Evolutionary conservation across 2,888 invertebrate species (phyloP).

Genomic region (Eristalinus aeneus): DNA sequence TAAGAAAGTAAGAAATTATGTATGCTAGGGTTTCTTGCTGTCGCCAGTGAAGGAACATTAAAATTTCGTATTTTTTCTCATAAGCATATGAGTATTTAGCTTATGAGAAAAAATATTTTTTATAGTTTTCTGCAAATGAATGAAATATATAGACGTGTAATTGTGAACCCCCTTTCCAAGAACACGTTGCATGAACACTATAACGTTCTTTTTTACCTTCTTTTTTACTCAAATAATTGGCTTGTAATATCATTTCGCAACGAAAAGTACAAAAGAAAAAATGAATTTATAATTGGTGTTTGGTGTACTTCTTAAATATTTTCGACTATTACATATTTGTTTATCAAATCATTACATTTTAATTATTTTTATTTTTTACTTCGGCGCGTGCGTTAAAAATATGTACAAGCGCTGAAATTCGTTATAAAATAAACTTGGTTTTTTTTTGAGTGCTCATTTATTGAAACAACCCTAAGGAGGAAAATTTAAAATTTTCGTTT

Average conservation of each 20-base stretch:
- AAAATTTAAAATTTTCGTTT: not conserved
- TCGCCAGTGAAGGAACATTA: too few relatives aligned
- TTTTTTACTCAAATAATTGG: conserved; percentile 24
- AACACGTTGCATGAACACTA: conserved; percentile 26
- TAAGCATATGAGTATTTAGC: too few relatives aligned
- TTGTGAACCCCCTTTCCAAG: conserved; percentile 35
- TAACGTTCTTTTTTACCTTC: not conserved
- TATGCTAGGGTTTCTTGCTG: too few relatives aligned
- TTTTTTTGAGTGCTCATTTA: not conserved
- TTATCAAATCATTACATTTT: conserved; percentile 24
- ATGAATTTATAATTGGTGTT: conserved; percentile 60
- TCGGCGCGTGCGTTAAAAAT: conserved; percentile 15
- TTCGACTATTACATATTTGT: conserved; percentile 28
- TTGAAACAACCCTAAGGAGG: not conserved
- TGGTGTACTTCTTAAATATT: conserved; percentile 62
- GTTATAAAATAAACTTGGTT: not conserved
- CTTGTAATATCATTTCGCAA: not conserved
- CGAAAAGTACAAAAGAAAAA: conserved; percentile 33
- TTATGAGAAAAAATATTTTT: not conserved
- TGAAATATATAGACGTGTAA: not conserved
- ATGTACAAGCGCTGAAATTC: conserved; percentile 2
- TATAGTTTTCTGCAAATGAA: conserved; percentile 26
- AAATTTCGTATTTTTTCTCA: too few relatives aligned
- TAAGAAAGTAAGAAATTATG: too few relatives aligned
- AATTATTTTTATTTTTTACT: conserved; percentile 12